Evolutionary conservation across 2,113 vertebrate species (phyloP).

Genomic region (Hyperopisus bebe): DNA sequence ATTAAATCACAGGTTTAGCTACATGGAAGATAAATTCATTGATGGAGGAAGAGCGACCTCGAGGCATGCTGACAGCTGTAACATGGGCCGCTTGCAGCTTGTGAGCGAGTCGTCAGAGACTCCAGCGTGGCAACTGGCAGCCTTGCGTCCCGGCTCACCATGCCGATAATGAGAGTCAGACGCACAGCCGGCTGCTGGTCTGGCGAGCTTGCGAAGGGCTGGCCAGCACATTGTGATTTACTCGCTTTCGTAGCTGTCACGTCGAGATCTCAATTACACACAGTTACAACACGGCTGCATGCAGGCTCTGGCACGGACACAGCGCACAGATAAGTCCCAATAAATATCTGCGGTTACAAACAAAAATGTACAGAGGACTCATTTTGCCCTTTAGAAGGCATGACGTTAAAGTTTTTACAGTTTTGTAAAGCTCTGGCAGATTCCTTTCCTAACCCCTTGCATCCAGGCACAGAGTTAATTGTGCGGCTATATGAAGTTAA

Average conservation of each 20-base stretch:
- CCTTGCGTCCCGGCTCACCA: background rate
- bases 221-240: slow-evolving; percentile 11
- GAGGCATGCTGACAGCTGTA: background rate
- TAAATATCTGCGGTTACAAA: background rate
- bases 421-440: background rate
- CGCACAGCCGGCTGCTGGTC: background rate
- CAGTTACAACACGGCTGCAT: background rate
- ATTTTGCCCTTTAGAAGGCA: background rate
- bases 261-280: slow-evolving; percentile 19
- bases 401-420: background rate
- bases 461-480: background rate
- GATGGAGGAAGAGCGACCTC: background rate
- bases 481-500: slow-evolving; percentile 24
- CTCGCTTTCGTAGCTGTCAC: slow-evolving; percentile 10
- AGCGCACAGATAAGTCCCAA: background rate
- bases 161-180: slow-evolving; percentile 22
- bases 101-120: background rate
- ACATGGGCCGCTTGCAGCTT: background rate
- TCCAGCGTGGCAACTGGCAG: background rate
- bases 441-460: background rate
- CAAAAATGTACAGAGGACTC: background rate
- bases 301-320: background rate
- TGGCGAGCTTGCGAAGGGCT: background rate
- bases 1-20: background rate
- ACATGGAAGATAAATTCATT: background rate